These are phyloP conservation scores for Monodelphis domestica DNA, from an alignment of 2,797 vertebrate species.

Conservation along the genomic window DNA sequence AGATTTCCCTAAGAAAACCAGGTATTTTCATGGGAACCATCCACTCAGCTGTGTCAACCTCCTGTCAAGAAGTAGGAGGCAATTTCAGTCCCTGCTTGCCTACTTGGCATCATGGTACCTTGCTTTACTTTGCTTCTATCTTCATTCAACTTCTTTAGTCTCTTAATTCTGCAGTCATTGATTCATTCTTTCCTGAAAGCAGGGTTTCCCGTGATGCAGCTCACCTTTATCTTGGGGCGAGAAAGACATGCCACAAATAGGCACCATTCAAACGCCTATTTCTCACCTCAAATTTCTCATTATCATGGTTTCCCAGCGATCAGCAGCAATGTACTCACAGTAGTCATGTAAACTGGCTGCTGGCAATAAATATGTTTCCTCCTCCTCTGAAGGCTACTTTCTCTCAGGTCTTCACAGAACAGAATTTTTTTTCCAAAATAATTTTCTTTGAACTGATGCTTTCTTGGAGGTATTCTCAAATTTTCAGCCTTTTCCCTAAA, in stretches of 20 bases:
- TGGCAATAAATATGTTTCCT: neutral
- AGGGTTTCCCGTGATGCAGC: neutral
- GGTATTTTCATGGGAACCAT: neutral
- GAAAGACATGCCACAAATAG: neutral
- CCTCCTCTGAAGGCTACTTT: neutral
- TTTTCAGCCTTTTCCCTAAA: neutral
- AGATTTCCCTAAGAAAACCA: neutral
- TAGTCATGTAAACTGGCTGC: neutral
- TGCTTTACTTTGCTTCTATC: neutral
- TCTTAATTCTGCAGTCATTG: neutral
- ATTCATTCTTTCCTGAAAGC: neutral
- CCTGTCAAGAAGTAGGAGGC: neutral
- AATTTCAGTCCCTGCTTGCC: neutral
- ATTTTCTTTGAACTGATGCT: neutral
- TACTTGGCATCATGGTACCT: neutral
- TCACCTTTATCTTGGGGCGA: neutral
- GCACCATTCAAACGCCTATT: neutral
- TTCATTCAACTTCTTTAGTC: neutral
- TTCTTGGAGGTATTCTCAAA: neutral
- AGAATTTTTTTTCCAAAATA: neutral
- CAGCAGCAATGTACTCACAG: neutral
- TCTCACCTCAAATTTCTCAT: neutral
- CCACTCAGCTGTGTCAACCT: neutral
- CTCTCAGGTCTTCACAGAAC: neutral
- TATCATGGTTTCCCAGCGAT: neutral